phyloP scores from a whole-genome alignment of 2,113 vertebrate species.

The Baryphthengus martii region DNA sequence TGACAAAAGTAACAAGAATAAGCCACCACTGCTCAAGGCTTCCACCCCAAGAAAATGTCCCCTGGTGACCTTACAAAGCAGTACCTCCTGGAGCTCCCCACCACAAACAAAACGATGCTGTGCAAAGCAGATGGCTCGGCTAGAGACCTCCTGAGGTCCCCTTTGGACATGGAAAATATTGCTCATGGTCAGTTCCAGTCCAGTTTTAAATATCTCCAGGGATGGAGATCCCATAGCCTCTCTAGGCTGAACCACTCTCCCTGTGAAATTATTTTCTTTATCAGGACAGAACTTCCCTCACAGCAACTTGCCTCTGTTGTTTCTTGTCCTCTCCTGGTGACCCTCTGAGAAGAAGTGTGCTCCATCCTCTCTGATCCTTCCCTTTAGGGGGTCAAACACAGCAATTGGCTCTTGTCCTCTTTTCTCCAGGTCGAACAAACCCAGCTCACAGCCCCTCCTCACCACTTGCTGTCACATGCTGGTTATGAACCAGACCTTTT shows the following conservation, averaged over 20 bases:
- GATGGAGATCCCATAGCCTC: background rate
- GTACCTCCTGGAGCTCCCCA: background rate
- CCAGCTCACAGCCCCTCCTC: background rate
- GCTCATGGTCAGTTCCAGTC: background rate
- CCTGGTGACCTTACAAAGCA: background rate
- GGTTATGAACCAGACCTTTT: conserved; percentile 30
- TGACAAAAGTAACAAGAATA: background rate
- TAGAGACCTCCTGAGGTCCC: background rate
- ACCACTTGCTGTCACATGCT: conserved; percentile 6
- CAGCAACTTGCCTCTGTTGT: background rate
- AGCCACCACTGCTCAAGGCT: background rate
- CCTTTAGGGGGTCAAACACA: background rate
- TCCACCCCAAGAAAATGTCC: background rate
- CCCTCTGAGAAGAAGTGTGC: background rate
- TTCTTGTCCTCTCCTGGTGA: background rate
- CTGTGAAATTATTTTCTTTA: background rate
- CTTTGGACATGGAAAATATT: background rate
- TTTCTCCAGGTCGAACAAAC: background rate
- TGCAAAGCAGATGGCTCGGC: background rate
- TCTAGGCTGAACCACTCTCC: background rate
- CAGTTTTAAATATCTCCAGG: background rate
- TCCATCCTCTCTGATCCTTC: background rate
- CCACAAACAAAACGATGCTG: background rate
- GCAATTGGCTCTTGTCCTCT: background rate
- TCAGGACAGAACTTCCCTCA: background rate